Evolutionary conservation across 2,113 vertebrate species (phyloP).

Genomic region (Sphaerodactylus townsendi): DNA sequence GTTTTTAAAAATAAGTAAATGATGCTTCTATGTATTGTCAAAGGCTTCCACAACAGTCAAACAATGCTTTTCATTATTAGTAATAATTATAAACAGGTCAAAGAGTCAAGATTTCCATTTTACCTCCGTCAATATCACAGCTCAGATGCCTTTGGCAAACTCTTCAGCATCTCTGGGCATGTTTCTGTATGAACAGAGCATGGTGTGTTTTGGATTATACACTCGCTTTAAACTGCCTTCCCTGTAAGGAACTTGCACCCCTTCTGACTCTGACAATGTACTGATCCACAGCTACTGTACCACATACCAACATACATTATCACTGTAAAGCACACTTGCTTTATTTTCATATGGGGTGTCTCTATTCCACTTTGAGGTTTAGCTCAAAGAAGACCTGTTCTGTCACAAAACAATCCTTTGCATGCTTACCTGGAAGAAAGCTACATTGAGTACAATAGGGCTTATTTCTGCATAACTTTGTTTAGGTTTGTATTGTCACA

Average conservation of each 20-base stretch:
- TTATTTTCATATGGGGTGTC: background rate
- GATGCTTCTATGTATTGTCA: too few relatives aligned
- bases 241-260: background rate
- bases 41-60: too few relatives aligned
- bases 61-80: too few relatives aligned
- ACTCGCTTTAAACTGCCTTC: background rate
- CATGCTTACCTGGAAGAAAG: too few relatives aligned
- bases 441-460: too few relatives aligned
- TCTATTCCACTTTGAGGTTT: background rate
- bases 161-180: background rate
- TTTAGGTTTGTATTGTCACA: too few relatives aligned
- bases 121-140: background rate
- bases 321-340: background rate
- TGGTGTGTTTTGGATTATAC: background rate
- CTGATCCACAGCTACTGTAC: background rate
- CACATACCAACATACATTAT: background rate
- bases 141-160: slow-evolving; percentile 12
- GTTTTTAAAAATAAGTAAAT: too few relatives aligned
- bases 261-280: background rate
- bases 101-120: background rate
- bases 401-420: too few relatives aligned
- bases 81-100: background rate
- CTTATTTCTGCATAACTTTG: too few relatives aligned
- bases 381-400: background rate
- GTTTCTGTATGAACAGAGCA: background rate